phyloP scores from a whole-genome alignment of 2,888 invertebrate species.

The Cremastobaeus sp. region DNA sequence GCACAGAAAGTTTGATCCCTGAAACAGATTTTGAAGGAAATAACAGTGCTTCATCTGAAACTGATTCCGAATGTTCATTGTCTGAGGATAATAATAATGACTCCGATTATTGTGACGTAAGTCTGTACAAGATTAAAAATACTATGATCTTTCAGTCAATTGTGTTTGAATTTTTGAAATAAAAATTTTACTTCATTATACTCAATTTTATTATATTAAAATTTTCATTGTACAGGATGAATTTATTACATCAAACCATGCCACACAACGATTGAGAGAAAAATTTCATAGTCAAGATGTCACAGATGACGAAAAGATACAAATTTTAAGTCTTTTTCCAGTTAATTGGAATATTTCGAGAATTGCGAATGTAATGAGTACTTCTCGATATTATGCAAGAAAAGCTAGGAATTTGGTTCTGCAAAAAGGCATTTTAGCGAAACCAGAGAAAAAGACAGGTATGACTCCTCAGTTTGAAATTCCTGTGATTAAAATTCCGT shows the following conservation, averaged over 20 bases:
- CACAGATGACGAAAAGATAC: not conserved
- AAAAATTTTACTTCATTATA: not conserved
- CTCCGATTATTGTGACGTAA: not conserved
- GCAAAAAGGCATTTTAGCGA: conserved; percentile 7
- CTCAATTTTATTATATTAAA: not conserved
- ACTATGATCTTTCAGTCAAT: no score
- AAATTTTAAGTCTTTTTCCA: conserved; percentile 1
- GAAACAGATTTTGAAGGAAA: no score
- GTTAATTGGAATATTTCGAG: not conserved
- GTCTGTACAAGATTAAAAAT: no score
- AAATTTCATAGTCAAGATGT: conserved; percentile 8
- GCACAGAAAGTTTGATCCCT: no score
- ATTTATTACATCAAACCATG: not conserved
- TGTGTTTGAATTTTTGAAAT: no score
- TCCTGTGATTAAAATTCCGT: no score
- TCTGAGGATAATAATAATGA: conserved; percentile 1
- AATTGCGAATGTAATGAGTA: conserved; percentile 8
- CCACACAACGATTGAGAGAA: not conserved
- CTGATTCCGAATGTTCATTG: no score
- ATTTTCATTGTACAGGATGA: conserved; percentile 5
- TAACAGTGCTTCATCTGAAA: not conserved
- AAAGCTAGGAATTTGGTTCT: conserved; percentile 4
- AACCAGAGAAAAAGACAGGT: not conserved
- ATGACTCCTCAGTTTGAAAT: no score
- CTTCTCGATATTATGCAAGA: conserved; percentile 12